Conservation (phyloP, 2,888 invertebrate species). For the Arge pagana region DNA sequence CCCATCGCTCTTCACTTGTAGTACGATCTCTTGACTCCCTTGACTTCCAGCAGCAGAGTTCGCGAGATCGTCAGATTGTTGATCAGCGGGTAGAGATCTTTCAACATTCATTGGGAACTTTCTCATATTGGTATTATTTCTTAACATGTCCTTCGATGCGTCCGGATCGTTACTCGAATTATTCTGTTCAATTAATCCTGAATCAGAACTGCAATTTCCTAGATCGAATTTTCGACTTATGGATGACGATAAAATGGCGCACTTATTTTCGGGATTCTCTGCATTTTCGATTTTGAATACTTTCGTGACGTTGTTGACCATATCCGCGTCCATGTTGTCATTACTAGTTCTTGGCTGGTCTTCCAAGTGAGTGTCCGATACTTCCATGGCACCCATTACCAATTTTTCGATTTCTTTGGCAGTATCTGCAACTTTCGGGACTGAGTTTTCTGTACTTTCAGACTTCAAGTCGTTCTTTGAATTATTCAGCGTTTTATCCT, state of each 20-base stretch:
- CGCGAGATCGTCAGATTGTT: too few relatives aligned
- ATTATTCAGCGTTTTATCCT: slow-evolving; percentile 40
- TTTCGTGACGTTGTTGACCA: slow-evolving; percentile 5
- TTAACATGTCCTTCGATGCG: too few relatives aligned
- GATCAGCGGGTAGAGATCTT: too few relatives aligned
- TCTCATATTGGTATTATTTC: slow-evolving; percentile 25
- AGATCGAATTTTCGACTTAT: not conserved
- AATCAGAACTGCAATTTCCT: slow-evolving; percentile 10
- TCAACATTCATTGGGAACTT: slow-evolving; percentile 37
- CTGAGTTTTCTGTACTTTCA: slow-evolving; percentile 45
- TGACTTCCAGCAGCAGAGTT: too few relatives aligned
- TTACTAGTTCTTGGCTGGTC: slow-evolving; percentile 32
- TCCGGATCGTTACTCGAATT: too few relatives aligned
- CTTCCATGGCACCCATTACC: slow-evolving; percentile 55
- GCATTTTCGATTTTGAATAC: slow-evolving; percentile 11
- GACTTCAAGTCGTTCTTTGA: slow-evolving; percentile 41
- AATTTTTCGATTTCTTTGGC: slow-evolving; percentile 58
- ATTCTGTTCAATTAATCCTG: not conserved
- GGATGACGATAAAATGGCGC: slow-evolving; percentile 9
- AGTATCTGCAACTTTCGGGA: slow-evolving; percentile 56
- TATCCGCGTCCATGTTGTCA: slow-evolving; percentile 27
- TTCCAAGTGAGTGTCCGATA: slow-evolving; percentile 42
- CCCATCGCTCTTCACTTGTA: too few relatives aligned
- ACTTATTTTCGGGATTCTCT: slow-evolving; percentile 2
- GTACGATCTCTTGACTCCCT: too few relatives aligned